A percentile compares a stretch with the other conserved stretches of the same genome.
These are phyloP conservation scores for Apodemia zela DNA, from an alignment of 2,888 invertebrate genomes.

Conservation along the genomic window DNA sequence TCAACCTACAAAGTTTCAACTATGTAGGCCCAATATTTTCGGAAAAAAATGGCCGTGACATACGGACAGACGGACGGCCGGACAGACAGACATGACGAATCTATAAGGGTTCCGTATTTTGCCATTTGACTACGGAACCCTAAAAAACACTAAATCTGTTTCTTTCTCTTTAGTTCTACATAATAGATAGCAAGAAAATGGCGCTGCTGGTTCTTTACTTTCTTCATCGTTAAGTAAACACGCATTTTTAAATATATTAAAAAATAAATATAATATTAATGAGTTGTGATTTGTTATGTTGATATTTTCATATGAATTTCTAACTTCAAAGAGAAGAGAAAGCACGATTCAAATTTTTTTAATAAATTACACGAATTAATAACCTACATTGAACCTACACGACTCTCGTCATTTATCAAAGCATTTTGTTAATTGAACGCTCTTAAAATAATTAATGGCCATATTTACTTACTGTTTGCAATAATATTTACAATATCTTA, in stretches of 20 bases:
- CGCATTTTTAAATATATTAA: not conserved
- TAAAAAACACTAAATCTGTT: too few species aligned
- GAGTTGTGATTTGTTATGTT: not conserved
- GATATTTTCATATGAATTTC: not conserved
- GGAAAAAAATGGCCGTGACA: too few species aligned
- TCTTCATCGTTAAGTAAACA: not conserved
- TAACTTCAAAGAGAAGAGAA: constrained; percentile 5
- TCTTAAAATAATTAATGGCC: not conserved
- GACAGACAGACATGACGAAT: too few species aligned
- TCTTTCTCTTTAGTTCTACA: too few species aligned
- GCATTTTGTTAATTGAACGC: constrained; percentile 7
- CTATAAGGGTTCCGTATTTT: too few species aligned
- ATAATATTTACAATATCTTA: not conserved
- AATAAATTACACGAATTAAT: not conserved
- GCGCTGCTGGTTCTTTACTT: too few species aligned
- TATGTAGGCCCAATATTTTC: too few species aligned
- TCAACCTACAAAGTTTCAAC: too few species aligned
- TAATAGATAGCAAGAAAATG: too few species aligned
- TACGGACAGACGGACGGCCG: too few species aligned
- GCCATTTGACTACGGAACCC: too few species aligned
- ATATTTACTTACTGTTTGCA: constrained; percentile 5
- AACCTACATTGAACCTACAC: not conserved
- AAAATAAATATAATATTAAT: not conserved
- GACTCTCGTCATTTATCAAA: not conserved
- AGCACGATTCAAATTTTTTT: not conserved